phyloP scores from a whole-genome alignment of 2,113 vertebrate genomes.

The Myotis lucifugus region DNA sequence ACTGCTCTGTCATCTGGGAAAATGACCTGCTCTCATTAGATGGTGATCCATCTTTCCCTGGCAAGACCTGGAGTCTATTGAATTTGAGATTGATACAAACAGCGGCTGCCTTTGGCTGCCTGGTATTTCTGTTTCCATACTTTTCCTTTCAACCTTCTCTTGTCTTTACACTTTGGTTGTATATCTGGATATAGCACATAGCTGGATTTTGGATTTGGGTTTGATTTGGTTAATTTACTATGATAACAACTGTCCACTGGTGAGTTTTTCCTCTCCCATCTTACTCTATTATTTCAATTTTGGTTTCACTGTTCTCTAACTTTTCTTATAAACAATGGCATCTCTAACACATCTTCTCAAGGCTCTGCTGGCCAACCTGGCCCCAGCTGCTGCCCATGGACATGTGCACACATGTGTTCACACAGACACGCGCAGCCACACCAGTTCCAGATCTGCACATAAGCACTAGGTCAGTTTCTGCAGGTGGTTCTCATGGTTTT shows the following conservation, averaged over 20 bases:
- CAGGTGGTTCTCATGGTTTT: accelerated
- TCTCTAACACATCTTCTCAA: neutral
- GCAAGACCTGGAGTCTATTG: accelerated
- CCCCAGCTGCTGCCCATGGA: accelerated
- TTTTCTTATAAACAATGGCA: neutral
- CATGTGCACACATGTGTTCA: accelerated
- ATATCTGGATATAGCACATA: neutral
- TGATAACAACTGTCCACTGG: neutral
- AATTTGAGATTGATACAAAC: neutral
- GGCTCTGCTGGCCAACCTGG: neutral
- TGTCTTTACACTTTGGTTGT: neutral
- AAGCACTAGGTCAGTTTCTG: neutral
- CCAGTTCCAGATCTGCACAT: neutral
- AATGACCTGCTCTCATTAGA: constrained; percentile 48
- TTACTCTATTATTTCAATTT: neutral
- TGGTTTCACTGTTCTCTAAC: neutral
- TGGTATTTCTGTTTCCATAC: neutral
- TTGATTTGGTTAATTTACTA: neutral
- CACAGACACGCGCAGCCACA: accelerated
- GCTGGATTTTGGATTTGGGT: neutral
- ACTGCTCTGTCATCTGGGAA: neutral
- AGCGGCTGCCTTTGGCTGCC: neutral
- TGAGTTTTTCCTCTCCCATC: neutral
- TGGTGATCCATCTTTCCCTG: neutral
- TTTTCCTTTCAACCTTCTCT: neutral